These are phyloP conservation scores for Corella eumyota DNA, from an alignment of 23 tunicate genomes.

Conservation along the genomic window DNA sequence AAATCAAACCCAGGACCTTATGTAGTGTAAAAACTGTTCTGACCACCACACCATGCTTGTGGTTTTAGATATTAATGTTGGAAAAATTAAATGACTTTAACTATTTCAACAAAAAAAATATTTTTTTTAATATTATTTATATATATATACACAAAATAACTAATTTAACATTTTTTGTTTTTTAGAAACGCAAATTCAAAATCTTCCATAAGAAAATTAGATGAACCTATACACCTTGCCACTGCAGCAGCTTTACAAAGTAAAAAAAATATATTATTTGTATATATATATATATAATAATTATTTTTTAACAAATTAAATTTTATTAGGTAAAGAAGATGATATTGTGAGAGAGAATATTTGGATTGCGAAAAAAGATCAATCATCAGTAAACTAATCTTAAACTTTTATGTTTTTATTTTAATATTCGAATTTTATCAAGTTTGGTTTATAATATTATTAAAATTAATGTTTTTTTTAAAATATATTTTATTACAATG, in stretches of 20 bases:
- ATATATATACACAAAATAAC: neutral
- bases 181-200: constrained; percentile 11
- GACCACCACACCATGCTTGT: too few relatives aligned
- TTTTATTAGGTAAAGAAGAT: neutral
- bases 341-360: neutral
- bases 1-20: too few relatives aligned
- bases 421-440: neutral
- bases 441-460: neutral
- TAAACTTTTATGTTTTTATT: too few relatives aligned
- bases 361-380: too few relatives aligned
- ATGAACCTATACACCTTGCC: constrained; percentile 80
- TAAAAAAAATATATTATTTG: neutral
- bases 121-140: neutral
- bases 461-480: too few relatives aligned
- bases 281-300: neutral
- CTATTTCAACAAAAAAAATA: neutral
- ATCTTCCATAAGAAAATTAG: constrained; percentile 30
- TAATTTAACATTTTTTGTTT: neutral
- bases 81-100: neutral
- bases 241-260: neutral
- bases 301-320: neutral
- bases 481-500: too few relatives aligned
- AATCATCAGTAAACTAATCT: too few relatives aligned
- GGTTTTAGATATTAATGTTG: too few relatives aligned
- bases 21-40: too few relatives aligned